These are phyloP conservation scores for Himalopsyche phryganea DNA, from an alignment of 1,140 invertebrate species.

Conservation along the genomic window DNA sequence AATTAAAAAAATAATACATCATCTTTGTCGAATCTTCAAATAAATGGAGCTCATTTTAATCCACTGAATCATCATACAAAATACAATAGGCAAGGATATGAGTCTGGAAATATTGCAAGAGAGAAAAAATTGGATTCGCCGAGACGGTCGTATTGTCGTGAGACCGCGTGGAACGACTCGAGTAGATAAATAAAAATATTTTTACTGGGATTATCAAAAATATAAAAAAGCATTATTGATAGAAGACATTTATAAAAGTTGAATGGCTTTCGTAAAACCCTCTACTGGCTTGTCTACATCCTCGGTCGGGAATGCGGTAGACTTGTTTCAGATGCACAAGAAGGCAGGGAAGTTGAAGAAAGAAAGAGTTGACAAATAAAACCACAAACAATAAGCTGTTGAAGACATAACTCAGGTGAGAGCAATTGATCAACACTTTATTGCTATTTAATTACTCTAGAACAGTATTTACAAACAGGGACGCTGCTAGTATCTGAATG, in stretches of 20 bases:
- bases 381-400: too few relatives aligned
- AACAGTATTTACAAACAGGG: too few relatives aligned
- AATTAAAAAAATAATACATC: too few relatives aligned
- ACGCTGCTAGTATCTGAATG: too few relatives aligned
- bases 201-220: slow-evolving; percentile 11
- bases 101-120: not conserved
- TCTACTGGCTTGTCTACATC: not conserved
- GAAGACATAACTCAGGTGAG: too few relatives aligned
- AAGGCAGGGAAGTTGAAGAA: too few relatives aligned
- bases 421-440: too few relatives aligned
- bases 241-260: not conserved
- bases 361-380: too few relatives aligned
- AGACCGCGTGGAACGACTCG: slow-evolving; percentile 9
- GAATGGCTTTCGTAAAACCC: not conserved
- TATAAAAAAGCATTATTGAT: not conserved
- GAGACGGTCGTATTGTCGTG: slow-evolving; percentile 10
- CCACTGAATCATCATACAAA: not conserved
- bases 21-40: not conserved
- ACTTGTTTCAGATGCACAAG: too few relatives aligned
- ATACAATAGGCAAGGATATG: not conserved
- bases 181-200: slow-evolving; percentile 22
- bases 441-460: too few relatives aligned
- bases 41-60: not conserved
- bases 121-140: slow-evolving; percentile 1
- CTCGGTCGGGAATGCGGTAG: not conserved